Percentiles rank a stretch among this genome's conserved stretches.
phyloP scores from a whole-genome alignment of 2,888 invertebrate species.

The Lissonota sp. region DNA sequence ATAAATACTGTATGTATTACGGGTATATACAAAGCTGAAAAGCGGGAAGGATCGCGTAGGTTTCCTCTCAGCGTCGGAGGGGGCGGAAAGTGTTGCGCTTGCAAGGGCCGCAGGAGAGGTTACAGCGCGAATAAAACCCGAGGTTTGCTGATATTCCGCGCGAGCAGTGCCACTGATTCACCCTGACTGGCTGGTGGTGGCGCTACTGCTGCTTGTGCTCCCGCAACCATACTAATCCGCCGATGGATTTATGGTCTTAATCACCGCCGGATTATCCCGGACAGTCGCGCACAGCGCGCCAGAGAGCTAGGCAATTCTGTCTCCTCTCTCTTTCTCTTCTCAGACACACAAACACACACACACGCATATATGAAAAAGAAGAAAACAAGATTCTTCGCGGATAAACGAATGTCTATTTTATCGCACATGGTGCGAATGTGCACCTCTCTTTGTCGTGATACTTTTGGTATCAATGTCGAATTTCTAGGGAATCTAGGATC shows the following conservation, averaged over 20 bases:
- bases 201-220: constrained; percentile 28
- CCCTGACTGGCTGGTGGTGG: constrained; percentile 72
- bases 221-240: constrained; percentile 83
- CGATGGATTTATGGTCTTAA: constrained; percentile 88
- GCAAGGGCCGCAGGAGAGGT: no score
- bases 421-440: constrained; percentile 34
- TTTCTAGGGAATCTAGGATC: constrained; percentile 4
- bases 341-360: constrained; percentile 81
- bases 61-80: constrained; percentile 44
- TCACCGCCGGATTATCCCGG: constrained; percentile 87
- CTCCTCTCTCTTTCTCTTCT: constrained; percentile 44
- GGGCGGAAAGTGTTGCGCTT: no score
- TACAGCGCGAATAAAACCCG: constrained; percentile 58
- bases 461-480: background rate
- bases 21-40: constrained; percentile 45
- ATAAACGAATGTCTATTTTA: constrained; percentile 77
- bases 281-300: constrained; percentile 79
- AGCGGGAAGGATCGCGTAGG: constrained; percentile 48
- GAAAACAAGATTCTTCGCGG: constrained; percentile 77
- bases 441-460: background rate
- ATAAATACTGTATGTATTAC: constrained; percentile 12
- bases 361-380: constrained; percentile 70
- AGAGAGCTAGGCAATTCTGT: constrained; percentile 65
- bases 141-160: constrained; percentile 59
- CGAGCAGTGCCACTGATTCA: constrained; percentile 65